Conservation (phyloP, 2,888 invertebrate genomes). For the Cheilosia grossa region DNA sequence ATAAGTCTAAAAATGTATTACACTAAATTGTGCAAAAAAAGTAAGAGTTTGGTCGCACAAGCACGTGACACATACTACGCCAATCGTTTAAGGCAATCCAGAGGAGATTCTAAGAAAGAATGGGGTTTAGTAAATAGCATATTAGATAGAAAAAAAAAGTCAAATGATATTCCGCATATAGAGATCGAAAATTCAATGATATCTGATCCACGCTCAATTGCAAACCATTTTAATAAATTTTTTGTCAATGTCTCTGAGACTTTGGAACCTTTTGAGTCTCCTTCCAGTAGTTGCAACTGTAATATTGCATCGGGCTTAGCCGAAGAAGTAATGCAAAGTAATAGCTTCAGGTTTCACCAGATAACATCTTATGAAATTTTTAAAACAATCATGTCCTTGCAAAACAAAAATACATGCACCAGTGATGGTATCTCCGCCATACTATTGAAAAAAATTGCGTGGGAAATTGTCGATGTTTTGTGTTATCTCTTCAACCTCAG, state of each 20-base stretch:
- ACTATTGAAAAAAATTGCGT: neutral
- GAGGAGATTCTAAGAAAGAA: neutral
- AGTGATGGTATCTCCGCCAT: neutral
- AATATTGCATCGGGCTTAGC: conserved; percentile 7
- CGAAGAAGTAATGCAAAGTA: conserved; percentile 10
- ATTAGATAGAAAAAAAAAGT: too few relatives aligned
- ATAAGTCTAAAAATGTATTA: neutral
- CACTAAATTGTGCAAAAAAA: neutral
- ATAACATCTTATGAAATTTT: conserved; percentile 2
- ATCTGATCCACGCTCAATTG: neutral
- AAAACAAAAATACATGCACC: conserved; percentile 6
- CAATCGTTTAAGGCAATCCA: neutral
- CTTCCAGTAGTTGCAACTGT: conserved; percentile 2
- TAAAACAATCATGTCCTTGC: neutral
- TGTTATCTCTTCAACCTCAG: neutral
- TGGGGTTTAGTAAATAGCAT: too few relatives aligned
- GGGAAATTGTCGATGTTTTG: conserved; percentile 8
- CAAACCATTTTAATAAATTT: neutral
- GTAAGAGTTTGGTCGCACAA: neutral
- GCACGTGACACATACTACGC: conserved; percentile 6
- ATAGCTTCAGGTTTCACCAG: conserved; percentile 5
- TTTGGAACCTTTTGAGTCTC: neutral
- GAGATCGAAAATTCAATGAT: conserved; percentile 1
- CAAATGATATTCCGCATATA: neutral
- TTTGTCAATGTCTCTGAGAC: conserved; percentile 5